These are phyloP conservation scores for Littorina saxatilis DNA, from an alignment of 1,140 invertebrate genomes.

Conservation along the genomic window DNA sequence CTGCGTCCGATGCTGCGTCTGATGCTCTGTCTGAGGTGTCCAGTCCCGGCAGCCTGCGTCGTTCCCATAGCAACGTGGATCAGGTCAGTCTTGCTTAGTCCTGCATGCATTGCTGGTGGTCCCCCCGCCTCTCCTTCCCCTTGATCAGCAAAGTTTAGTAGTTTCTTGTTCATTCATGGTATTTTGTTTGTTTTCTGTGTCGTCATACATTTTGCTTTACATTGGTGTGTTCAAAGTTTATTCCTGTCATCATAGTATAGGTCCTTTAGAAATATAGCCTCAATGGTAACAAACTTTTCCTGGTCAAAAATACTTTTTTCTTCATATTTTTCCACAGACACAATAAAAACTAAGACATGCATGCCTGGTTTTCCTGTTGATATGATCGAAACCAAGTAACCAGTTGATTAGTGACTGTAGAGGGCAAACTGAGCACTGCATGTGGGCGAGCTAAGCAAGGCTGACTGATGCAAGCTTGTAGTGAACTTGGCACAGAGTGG, in stretches of 20 bases:
- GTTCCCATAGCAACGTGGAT: background rate
- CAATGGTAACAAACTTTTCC: background rate
- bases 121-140: too few species aligned
- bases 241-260: background rate
- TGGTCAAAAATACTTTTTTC: too few species aligned
- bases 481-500: too few species aligned
- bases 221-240: background rate
- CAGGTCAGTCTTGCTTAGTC: constrained; percentile 35
- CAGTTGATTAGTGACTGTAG: too few species aligned
- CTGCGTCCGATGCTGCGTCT: constrained; percentile 26
- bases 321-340: too few species aligned
- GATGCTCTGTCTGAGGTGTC: background rate
- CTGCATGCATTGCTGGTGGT: constrained; percentile 33
- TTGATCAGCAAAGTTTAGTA: background rate
- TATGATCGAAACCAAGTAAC: too few species aligned
- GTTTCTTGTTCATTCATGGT: background rate
- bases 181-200: background rate
- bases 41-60: background rate
- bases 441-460: too few species aligned
- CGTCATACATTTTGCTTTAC: background rate
- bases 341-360: too few species aligned
- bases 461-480: too few species aligned
- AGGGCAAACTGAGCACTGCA: too few species aligned
- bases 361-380: too few species aligned
- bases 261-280: background rate